Evolutionary conservation across 1,140 invertebrate genomes (phyloP).

Genomic region (Macrobrachium nipponense): DNA sequence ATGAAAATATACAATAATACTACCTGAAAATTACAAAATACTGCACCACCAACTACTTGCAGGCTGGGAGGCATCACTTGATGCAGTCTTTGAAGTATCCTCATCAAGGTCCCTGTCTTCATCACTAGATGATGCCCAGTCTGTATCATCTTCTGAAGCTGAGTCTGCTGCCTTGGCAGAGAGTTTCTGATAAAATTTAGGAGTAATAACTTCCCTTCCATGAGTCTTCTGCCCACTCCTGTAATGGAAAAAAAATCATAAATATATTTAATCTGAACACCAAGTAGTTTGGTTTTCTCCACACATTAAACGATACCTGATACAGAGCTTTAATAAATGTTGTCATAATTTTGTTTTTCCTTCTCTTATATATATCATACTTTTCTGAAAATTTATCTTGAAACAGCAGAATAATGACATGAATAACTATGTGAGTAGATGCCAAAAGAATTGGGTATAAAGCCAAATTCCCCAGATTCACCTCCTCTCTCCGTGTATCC

Average conservation of each 20-base stretch:
- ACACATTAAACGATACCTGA: background rate
- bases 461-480: background rate
- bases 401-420: no score
- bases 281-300: no score
- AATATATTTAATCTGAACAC: no score
- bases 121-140: slow-evolving; percentile 28
- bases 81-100: background rate
- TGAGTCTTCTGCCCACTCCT: background rate
- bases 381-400: no score
- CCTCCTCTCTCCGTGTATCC: background rate
- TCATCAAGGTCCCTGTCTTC: background rate
- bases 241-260: no score
- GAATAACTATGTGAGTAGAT: no score
- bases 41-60: slow-evolving; percentile 17
- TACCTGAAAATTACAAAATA: background rate
- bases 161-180: slow-evolving; percentile 3
- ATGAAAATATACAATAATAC: no score
- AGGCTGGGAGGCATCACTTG: no score
- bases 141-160: slow-evolving; percentile 13
- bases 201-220: background rate
- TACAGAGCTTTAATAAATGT: no score
- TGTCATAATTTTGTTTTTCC: no score
- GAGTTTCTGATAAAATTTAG: slow-evolving; percentile 11
- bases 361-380: no score
- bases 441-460: no score